Percentiles rank a stretch among this genome's conserved stretches.
These are phyloP conservation scores for Ophonus ardosiacus DNA, from an alignment of 2,888 invertebrate species.

Conservation along the genomic window DNA sequence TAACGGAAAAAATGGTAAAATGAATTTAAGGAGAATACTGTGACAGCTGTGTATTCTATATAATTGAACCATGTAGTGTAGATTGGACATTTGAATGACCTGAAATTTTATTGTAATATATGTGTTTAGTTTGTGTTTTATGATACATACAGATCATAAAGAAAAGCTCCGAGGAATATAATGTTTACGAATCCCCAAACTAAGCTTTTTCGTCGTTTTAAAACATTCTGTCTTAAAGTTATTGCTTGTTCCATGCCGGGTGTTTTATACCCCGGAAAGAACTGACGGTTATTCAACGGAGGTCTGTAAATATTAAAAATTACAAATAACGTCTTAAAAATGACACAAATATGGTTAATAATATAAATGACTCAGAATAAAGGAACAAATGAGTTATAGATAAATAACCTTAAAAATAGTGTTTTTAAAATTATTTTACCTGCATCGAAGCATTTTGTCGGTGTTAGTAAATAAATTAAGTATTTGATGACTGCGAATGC, in stretches of 20 bases:
- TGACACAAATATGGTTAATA: neutral
- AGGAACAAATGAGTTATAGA: neutral
- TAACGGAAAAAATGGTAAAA: conserved; percentile 77
- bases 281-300: neutral
- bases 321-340: neutral
- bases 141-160: conserved; percentile 80
- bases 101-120: conserved; percentile 65
- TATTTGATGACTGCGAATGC: neutral
- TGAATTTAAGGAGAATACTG: conserved; percentile 76
- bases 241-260: conserved; percentile 78
- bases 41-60: conserved; percentile 74
- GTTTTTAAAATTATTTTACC: conserved; percentile 55
- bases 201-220: conserved; percentile 77
- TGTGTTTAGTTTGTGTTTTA: neutral
- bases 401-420: conserved; percentile 49
- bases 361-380: neutral
- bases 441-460: conserved; percentile 50
- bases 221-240: conserved; percentile 77
- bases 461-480: neutral
- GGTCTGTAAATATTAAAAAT: conserved; percentile 14
- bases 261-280: conserved; percentile 66
- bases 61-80: conserved; percentile 75
- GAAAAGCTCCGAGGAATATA: conserved; percentile 77
- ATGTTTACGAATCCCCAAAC: conserved; percentile 80
- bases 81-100: conserved; percentile 75